These are phyloP conservation scores for Pherbina coryleti DNA, from an alignment of 2,888 invertebrate species.

Conservation along the genomic window DNA sequence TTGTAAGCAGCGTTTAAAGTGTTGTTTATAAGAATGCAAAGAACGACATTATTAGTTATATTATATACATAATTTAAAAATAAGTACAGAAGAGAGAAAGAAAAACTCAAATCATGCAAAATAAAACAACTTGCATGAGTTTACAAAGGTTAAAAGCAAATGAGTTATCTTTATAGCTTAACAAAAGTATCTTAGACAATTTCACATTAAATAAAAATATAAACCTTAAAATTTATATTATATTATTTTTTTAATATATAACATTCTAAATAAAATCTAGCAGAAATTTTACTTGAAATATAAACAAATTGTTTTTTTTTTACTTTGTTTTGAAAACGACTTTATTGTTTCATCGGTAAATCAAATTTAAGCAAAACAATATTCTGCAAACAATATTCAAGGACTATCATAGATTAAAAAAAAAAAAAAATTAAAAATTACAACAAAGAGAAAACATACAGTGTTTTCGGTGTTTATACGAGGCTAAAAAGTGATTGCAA, in stretches of 20 bases:
- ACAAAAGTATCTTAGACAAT: not conserved
- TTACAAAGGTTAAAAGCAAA: not conserved
- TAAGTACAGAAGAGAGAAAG: not conserved
- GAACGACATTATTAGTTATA: not conserved
- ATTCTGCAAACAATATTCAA: too few species aligned
- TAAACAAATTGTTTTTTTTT: not conserved
- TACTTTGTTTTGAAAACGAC: not conserved
- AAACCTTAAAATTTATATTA: too few species aligned
- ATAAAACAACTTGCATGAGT: not conserved
- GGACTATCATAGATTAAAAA: too few species aligned
- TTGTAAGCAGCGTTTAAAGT: not conserved
- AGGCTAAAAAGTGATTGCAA: too few species aligned
- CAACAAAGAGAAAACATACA: too few species aligned
- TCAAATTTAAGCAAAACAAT: too few species aligned
- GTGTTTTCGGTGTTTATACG: too few species aligned
- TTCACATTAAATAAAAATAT: not conserved
- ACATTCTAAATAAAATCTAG: too few species aligned
- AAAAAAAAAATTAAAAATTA: too few species aligned
- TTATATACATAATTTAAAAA: not conserved
- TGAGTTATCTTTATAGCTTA: not conserved
- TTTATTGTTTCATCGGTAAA: constrained; percentile 22
- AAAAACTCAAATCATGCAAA: not conserved
- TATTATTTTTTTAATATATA: too few species aligned
- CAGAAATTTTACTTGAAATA: not conserved
- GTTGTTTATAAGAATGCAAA: not conserved